A percentile compares a stretch with the other conserved stretches of the same genome.
Conservation (phyloP, 1,140 invertebrate genomes). For the Brachionus manjavacas region DNA sequence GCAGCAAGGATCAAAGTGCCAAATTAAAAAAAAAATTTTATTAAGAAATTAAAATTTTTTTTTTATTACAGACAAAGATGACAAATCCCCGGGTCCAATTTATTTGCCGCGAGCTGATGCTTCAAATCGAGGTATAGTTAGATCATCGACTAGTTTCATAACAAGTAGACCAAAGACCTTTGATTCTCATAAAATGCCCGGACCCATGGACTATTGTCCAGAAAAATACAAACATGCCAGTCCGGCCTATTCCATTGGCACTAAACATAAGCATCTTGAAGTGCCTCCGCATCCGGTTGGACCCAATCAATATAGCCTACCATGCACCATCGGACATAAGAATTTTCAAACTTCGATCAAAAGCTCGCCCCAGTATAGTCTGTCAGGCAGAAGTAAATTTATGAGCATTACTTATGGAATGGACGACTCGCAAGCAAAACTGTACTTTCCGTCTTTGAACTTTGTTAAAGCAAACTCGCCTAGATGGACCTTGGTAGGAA, state of each 20-base stretch:
- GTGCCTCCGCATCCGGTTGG: not conserved
- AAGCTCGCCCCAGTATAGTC: not conserved
- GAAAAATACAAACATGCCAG: not conserved
- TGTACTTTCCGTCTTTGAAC: not conserved
- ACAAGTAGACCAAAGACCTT: not conserved
- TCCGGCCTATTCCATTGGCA: not conserved
- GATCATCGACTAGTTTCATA: not conserved
- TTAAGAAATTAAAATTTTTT: not conserved
- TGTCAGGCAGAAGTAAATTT: slow-evolving; percentile 17
- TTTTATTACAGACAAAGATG: not conserved
- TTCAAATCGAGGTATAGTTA: not conserved
- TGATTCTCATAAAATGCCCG: not conserved
- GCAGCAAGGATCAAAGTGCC: not conserved
- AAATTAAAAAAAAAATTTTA: no score
- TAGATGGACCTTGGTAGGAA: not conserved
- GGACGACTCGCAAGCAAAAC: not conserved
- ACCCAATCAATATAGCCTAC: slow-evolving; percentile 7
- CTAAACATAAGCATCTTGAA: slow-evolving; percentile 30
- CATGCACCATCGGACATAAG: not conserved
- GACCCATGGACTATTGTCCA: not conserved
- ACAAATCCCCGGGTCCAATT: slow-evolving; percentile 1
- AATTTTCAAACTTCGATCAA: not conserved
- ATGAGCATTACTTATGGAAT: slow-evolving; percentile 42
- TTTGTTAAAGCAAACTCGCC: not conserved
- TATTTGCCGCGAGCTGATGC: slow-evolving; percentile 14